Evolutionary conservation across 2,888 invertebrate genomes (phyloP).

Genomic region (Sylvicola cinctus): DNA sequence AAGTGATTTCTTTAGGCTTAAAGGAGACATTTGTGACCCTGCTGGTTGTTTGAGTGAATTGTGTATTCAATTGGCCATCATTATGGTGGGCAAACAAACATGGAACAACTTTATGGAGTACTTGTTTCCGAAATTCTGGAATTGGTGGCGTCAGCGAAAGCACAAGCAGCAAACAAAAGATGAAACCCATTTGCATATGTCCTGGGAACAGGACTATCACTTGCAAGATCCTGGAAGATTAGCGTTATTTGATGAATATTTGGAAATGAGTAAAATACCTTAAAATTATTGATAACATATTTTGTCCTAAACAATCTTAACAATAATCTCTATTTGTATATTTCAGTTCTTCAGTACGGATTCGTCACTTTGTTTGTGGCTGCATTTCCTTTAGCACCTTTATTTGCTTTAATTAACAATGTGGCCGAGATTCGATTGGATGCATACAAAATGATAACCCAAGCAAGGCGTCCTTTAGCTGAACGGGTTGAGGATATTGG

Average conservation of each 20-base stretch:
- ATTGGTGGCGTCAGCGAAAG: constrained; percentile 72
- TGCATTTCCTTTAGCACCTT: constrained; percentile 87
- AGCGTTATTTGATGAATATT: constrained; percentile 87
- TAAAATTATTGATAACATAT: background rate
- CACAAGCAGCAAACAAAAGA: constrained; percentile 59
- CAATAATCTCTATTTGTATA: too few relatives aligned
- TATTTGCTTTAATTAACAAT: constrained; percentile 89
- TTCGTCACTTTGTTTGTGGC: constrained; percentile 95
- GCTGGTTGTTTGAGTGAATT: constrained; percentile 84
- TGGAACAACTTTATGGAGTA: constrained; percentile 86
- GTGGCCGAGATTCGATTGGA: constrained; percentile 87
- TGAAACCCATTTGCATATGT: constrained; percentile 47
- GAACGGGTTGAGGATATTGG: constrained; percentile 86
- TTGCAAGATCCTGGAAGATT: constrained; percentile 73
- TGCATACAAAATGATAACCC: constrained; percentile 94
- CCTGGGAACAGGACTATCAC: constrained; percentile 90
- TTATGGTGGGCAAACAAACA: constrained; percentile 89
- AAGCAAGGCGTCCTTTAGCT: constrained; percentile 71
- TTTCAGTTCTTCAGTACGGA: constrained; percentile 84
- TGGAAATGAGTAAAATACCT: constrained; percentile 77
- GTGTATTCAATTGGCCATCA: constrained; percentile 78
- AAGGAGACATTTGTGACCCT: constrained; percentile 73
- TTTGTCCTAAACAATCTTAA: background rate
- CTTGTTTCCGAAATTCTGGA: constrained; percentile 71
- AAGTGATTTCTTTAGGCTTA: constrained; percentile 56